phyloP scores from a whole-genome alignment of 1,140 invertebrate genomes.

The Apocrypta bakeri region DNA sequence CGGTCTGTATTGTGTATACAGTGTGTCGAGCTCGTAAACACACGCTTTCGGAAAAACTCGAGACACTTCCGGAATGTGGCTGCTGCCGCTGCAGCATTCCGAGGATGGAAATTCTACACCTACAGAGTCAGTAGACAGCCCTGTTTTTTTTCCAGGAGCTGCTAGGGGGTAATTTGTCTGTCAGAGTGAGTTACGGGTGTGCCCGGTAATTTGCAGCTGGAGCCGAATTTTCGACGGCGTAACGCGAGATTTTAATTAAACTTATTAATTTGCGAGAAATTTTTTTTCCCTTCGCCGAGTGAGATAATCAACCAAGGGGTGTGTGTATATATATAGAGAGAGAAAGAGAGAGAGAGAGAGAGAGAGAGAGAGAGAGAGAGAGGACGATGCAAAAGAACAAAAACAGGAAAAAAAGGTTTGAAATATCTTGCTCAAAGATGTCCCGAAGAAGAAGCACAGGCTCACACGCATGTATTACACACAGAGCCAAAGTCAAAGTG shows the following conservation, averaged over 20 bases:
- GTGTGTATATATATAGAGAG: no score
- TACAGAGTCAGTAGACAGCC: background rate
- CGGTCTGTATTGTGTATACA: background rate
- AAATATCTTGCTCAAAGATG: conserved; percentile 21
- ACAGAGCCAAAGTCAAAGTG: conserved; percentile 10
- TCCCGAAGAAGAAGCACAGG: background rate
- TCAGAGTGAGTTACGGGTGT: conserved; percentile 20
- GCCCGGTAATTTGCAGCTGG: conserved; percentile 11
- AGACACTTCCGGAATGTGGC: conserved; percentile 8
- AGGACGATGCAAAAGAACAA: no score
- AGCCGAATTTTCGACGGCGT: conserved; percentile 14
- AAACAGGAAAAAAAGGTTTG: conserved; percentile 35
- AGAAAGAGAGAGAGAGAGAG: background rate
- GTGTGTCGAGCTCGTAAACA: background rate
- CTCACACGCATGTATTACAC: no score
- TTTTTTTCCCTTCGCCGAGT: background rate
- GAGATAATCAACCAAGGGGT: background rate
- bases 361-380: background rate
- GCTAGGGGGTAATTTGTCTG: conserved; percentile 12
- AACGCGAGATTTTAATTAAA: conserved; percentile 33
- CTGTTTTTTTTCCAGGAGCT: conserved; percentile 15
- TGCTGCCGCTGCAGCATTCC: background rate
- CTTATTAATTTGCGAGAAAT: conserved; percentile 9
- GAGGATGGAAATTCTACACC: conserved; percentile 10
- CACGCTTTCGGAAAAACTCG: background rate